Percentiles rank a stretch among this genome's conserved stretches.
These are phyloP conservation scores for Chrysotoxum bicinctum DNA, from an alignment of 2,888 invertebrate genomes.

Conservation along the genomic window DNA sequence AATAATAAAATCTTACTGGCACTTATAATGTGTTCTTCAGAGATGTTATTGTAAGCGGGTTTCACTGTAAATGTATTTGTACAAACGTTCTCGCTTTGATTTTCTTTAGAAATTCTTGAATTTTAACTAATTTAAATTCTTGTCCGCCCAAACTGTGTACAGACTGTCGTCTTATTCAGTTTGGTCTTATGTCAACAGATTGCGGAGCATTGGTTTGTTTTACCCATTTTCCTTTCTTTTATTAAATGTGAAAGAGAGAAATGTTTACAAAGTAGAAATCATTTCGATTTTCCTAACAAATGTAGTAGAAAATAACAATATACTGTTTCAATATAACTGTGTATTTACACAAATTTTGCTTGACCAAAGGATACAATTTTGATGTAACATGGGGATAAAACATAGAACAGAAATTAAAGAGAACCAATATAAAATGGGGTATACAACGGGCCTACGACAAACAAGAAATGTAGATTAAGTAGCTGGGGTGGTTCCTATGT, in stretches of 20 bases:
- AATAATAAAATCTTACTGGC: no score
- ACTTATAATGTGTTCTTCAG: no score
- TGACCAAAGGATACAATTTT: conserved; percentile 27
- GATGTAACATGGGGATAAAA: neutral
- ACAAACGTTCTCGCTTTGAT: neutral
- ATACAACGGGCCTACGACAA: no score
- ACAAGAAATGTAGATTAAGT: no score
- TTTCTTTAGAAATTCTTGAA: conserved; percentile 25
- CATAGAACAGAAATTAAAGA: conserved; percentile 1
- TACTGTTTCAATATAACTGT: neutral
- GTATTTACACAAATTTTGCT: neutral
- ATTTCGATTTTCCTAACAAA: conserved; percentile 34
- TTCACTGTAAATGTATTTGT: neutral
- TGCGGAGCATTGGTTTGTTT: conserved; percentile 40
- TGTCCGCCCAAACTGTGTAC: conserved; percentile 37
- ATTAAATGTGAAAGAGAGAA: neutral
- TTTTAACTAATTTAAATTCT: conserved; percentile 55
- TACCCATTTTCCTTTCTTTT: conserved; percentile 5
- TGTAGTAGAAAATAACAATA: conserved; percentile 41
- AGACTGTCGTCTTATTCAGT: neutral
- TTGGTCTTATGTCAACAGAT: conserved; percentile 40
- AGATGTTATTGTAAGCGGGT: no score
- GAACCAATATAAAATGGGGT: no score
- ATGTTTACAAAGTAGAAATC: conserved; percentile 19
- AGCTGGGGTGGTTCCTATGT: no score